phyloP scores from a whole-genome alignment of 2,797 vertebrate genomes.

The Brachyrhaphis roseni region DNA sequence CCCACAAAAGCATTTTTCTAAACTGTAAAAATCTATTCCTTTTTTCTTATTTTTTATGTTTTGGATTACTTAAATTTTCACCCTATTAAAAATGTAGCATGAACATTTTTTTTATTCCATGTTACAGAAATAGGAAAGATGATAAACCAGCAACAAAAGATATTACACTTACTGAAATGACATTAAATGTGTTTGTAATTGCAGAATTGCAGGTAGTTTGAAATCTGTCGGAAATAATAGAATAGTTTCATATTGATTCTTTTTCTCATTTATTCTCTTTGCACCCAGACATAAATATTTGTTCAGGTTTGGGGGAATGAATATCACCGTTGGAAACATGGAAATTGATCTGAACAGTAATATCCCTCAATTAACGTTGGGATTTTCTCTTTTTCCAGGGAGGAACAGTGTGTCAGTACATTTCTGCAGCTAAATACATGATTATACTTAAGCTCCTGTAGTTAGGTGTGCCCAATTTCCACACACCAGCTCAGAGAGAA shows the following conservation, averaged over 20 bases:
- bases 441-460: slow-evolving; percentile 84
- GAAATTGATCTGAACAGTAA: slow-evolving; percentile 81
- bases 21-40: slow-evolving; percentile 30
- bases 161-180: slow-evolving; percentile 4
- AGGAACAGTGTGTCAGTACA: slow-evolving; percentile 77
- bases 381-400: slow-evolving; percentile 79
- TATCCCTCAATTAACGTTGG: slow-evolving; percentile 79
- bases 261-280: slow-evolving; percentile 45
- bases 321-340: slow-evolving; percentile 76
- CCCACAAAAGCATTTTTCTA: slow-evolving; percentile 35
- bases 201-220: slow-evolving; percentile 2
- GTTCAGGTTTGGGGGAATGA: slow-evolving; percentile 75
- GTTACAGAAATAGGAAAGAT: not conserved
- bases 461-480: slow-evolving; percentile 85
- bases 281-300: slow-evolving; percentile 77
- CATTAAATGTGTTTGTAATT: not conserved
- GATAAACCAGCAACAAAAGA: not conserved
- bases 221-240: slow-evolving; percentile 29
- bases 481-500: slow-evolving; percentile 74
- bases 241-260: slow-evolving; percentile 38
- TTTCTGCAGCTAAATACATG: slow-evolving; percentile 81
- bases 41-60: not conserved
- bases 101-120: not conserved
- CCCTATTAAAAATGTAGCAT: not conserved
- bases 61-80: not conserved